Evolutionary conservation across 2,797 vertebrate genomes (phyloP), one percentile per base, ranked within the genome.

Genomic region (Pangasius macronema): DNA sequence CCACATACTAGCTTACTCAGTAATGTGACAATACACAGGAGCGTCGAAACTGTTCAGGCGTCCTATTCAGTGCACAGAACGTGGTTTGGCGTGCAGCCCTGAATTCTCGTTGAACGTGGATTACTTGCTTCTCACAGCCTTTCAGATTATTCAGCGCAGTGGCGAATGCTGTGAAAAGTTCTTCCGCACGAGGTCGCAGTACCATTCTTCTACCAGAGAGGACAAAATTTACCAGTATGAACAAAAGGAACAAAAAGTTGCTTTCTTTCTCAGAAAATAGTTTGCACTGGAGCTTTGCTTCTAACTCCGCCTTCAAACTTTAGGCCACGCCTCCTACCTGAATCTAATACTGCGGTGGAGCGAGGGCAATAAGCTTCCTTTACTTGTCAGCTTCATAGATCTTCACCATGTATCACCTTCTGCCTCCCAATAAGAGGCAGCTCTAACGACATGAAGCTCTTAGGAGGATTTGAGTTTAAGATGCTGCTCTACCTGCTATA

Each of bases 371-470:
- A 30, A 49, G 59, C 81, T 30, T 83, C 42, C 42, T 51, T 83
- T 30, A 65, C 61, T 49, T 49, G 39, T 82, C 51, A 9, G 24
- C 27, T 67, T 33, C 27, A 13, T 49, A 63, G 80, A 7, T 49
- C 65, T 22, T 65, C 5, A 0, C 61, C 14, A 18, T 22, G 46
- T 14, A 68, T 68, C 63, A 24, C 22, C 42, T 33, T 68, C 61
- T 53, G 9, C n/a, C 63, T 83, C 36, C 20, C 6, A 22, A 39
- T 63, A 33, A 79, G 75, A 65, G 85, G 82, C 77, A 68, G 76
- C 61, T 82, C 76, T 89, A 91, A 90, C 86, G 36, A 89, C 88
- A 90, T 91, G 91, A 93, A 89, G 85, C 72, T 90, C 88, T 92
- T 91, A 92, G 68, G 73, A 75, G 82, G 90, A 91, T 91, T 90